These are phyloP conservation scores for Euwallacea similis DNA, from an alignment of 1,140 invertebrate species.

Conservation along the genomic window DNA sequence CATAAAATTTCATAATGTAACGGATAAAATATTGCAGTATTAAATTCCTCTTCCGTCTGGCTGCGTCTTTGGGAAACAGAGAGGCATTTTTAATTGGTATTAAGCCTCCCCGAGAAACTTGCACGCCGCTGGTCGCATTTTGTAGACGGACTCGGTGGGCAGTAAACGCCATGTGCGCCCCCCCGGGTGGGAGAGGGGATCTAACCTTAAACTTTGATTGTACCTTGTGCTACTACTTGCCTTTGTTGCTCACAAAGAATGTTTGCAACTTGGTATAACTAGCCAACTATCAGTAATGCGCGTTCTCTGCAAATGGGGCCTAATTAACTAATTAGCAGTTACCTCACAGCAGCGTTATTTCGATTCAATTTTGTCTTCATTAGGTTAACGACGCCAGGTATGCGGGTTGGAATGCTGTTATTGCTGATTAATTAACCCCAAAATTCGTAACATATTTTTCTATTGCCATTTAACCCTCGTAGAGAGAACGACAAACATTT, in stretches of 20 bases:
- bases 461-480: too few species aligned
- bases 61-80: background rate
- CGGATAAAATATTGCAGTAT: conserved; percentile 21
- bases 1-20: conserved; percentile 9
- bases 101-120: background rate
- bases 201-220: conserved; percentile 24
- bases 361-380: conserved; percentile 11
- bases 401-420: conserved; percentile 7
- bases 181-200: background rate
- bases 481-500: background rate
- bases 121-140: background rate
- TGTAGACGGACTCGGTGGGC: background rate
- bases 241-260: too few species aligned
- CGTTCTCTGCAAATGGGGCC: too few species aligned
- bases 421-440: conserved; percentile 1
- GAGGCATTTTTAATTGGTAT: conserved; percentile 10
- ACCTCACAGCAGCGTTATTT: too few species aligned
- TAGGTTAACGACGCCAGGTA: conserved; percentile 5
- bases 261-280: too few species aligned
- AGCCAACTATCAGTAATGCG: too few species aligned
- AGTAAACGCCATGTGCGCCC: background rate
- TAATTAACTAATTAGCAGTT: too few species aligned
- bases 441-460: too few species aligned
- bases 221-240: background rate
- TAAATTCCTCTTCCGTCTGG: conserved; percentile 12